Conservation (phyloP, 64 coral and sea anemone genomes). For the Stylophora pistillata region DNA sequence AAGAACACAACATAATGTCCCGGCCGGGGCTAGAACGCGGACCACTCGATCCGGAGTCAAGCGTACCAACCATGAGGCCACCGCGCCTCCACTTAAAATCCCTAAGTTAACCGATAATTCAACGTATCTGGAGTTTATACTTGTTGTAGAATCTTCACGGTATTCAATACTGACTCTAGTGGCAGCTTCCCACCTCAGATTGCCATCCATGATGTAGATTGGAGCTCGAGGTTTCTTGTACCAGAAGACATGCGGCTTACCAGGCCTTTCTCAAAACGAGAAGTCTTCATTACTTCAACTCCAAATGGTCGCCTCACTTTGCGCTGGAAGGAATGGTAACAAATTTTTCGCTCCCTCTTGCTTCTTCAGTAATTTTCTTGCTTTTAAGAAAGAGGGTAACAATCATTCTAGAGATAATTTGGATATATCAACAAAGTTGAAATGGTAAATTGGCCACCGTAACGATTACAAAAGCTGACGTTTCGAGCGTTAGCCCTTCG, state of each 20-base stretch:
- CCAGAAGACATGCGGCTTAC: constrained; percentile 31
- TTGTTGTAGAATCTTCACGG: background rate
- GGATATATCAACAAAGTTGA: too few relatives aligned
- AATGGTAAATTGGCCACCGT: too few relatives aligned
- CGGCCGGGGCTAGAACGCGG: too few relatives aligned
- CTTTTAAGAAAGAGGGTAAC: background rate
- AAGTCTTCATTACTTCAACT: constrained; percentile 32
- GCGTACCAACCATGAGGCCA: too few relatives aligned
- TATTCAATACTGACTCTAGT: constrained; percentile 34
- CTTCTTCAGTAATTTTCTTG: constrained; percentile 7
- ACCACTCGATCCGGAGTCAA: too few relatives aligned
- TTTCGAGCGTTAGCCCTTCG: too few relatives aligned
- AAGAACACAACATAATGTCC: too few relatives aligned
- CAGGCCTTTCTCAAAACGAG: constrained; percentile 21
- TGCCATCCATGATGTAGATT: constrained; percentile 28
- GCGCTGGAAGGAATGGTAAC: constrained; percentile 13
- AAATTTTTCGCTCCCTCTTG: background rate
- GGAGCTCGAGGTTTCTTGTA: constrained; percentile 1
- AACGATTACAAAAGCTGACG: too few relatives aligned
- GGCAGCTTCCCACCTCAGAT: constrained; percentile 1
- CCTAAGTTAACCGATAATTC: background rate
- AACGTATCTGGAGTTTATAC: background rate
- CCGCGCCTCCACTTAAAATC: too few relatives aligned
- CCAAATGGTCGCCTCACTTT: constrained; percentile 8
- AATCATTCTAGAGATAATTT: background rate